Evolutionary conservation across 2,797 vertebrate genomes (phyloP).

Genomic region (Eulemur albifrons): DNA sequence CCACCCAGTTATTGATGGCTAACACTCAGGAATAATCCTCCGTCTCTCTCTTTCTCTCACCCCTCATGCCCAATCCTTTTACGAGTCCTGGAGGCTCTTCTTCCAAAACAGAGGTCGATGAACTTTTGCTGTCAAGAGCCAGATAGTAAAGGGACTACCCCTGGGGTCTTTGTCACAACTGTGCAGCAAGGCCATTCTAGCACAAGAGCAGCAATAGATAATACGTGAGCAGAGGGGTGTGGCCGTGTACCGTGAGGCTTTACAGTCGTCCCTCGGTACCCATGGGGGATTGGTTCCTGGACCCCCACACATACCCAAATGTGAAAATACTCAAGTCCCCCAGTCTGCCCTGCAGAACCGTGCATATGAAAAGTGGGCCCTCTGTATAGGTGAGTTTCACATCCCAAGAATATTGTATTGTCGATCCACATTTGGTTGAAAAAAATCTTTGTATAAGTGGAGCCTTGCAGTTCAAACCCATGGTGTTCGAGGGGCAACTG

Average conservation of each 20-base stretch:
- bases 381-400: background rate
- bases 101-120: background rate
- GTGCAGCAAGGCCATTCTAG: accelerated
- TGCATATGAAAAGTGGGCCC: background rate
- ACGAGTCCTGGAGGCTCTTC: background rate
- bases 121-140: background rate
- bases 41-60: background rate
- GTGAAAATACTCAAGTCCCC: background rate
- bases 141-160: background rate
- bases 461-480: background rate
- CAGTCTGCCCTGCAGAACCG: background rate
- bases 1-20: background rate
- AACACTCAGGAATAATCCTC: background rate
- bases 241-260: background rate
- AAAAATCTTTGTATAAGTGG: background rate
- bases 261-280: background rate
- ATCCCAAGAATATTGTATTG: background rate
- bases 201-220: background rate
- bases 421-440: background rate
- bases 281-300: background rate
- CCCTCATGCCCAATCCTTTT: no score
- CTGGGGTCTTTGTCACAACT: background rate
- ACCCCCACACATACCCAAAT: background rate
- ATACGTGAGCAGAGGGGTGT: background rate
- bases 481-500: background rate